These are phyloP conservation scores for Danionella cerebrum DNA, from an alignment of 2,113 vertebrate species.

Conservation along the genomic window DNA sequence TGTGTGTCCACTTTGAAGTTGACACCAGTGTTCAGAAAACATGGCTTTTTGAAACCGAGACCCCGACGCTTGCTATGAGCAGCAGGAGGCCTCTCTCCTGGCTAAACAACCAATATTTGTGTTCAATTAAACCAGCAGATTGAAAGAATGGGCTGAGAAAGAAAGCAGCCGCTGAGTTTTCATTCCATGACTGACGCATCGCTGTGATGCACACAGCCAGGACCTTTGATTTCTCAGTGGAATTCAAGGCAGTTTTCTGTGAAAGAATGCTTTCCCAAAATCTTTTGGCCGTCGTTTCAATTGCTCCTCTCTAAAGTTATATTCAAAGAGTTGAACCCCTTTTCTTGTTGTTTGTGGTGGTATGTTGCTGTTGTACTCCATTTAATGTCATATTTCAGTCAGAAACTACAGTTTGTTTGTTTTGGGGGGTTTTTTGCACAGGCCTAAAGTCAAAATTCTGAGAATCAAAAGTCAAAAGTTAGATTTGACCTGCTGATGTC, in stretches of 20 bases:
- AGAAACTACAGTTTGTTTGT: no score
- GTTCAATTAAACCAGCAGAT: constrained; percentile 42
- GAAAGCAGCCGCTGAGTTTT: constrained; percentile 28
- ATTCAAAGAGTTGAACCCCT: no score
- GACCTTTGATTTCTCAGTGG: constrained; percentile 28
- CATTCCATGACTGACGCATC: constrained; percentile 10
- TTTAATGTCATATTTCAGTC: no score
- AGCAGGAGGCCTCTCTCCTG: constrained; percentile 6
- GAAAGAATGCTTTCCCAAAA: no score
- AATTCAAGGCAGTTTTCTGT: constrained; percentile 25
- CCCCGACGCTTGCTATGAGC: constrained; percentile 25
- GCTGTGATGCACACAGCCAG: constrained; percentile 17
- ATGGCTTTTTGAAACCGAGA: constrained; percentile 10
- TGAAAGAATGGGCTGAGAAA: constrained; percentile 24
- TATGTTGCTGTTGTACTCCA: no score
- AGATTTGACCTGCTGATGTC: no score
- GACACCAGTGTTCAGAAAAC: constrained; percentile 16
- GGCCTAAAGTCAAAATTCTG: no score
- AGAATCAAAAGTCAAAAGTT: no score
- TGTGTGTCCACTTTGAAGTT: constrained; percentile 33
- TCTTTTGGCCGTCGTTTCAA: no score
- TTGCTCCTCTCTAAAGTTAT: not conserved
- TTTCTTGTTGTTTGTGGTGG: no score
- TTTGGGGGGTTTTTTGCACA: no score
- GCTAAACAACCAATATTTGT: constrained; percentile 46